Base-by-base conservation (phyloP, 2,888 invertebrate genomes). In the Celastrina argiolus region DNA sequence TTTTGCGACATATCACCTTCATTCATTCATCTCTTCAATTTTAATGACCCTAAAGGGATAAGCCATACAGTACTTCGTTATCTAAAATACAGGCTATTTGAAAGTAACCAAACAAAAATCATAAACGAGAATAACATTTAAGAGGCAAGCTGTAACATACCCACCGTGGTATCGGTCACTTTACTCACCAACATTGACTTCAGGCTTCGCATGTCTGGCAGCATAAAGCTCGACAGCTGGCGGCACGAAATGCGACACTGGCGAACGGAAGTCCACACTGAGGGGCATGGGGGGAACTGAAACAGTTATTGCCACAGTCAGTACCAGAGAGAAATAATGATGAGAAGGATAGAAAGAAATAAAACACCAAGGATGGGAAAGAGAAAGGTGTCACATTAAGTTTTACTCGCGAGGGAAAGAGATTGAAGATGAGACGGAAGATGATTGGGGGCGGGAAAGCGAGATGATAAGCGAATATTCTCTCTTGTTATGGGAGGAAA, bases 161-260 rank as follows among this genome's bases (percentile, higher is more conserved):
- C 39, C 12, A 18, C 45, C 10, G 3, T 18, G 45, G 16, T 45
- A 10, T 18, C 18, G 18, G 22, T 22, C 12, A 12, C 22, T 1
- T 5, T 51, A 76, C 77, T 73, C 66, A 84, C 85, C 81, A 18
- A 80, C 75, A 39, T 73, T 78, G 10, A 78, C 73, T 8, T 79
- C 78, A 0, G 82, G 71, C 56, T 77, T 77, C 10, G 22, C 14
- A 8, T 84, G 84, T n/a, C 85, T 73, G 0, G 82, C 81, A 0
- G 88, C 86, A 61, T 87, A 87, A 59, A 89, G 56, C 71, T 91
- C 89, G 0, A 88, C 85, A 0, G 83, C 87, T 0, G 90, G 89
- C 0, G 90, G 90, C 0, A 91, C 84, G 73, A 91, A 91, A 70
- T 91, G 90, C 0, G 89, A 88, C 0, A 88, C 87, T 0, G 90